Conservation (phyloP, 2,113 vertebrate species). For the Microtus montanus region DNA sequence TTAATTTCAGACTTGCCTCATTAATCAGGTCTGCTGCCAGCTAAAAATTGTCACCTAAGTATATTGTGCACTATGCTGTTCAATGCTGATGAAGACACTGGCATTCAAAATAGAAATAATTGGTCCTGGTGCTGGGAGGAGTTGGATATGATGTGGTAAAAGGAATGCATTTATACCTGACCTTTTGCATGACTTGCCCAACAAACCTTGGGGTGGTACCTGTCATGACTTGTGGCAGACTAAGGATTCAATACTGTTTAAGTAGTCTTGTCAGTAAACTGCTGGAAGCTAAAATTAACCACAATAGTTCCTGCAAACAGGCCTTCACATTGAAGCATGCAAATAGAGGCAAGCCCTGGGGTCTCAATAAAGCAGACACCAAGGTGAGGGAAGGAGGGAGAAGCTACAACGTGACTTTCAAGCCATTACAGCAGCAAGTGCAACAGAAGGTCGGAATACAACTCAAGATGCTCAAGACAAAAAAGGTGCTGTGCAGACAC, state of each 20-base stretch:
- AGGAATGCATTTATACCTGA: constrained; percentile 76
- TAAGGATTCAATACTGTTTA: constrained; percentile 60
- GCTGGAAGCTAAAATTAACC: not conserved
- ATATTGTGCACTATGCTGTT: constrained; percentile 76
- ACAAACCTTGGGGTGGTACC: constrained; percentile 68
- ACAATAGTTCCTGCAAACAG: not conserved
- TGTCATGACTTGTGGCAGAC: constrained; percentile 71
- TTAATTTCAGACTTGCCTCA: constrained; percentile 85
- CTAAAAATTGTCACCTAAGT: constrained; percentile 81
- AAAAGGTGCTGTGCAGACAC: not conserved
- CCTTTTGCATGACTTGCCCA: constrained; percentile 76
- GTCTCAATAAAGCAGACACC: not conserved
- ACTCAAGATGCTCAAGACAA: not conserved
- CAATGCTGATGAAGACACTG: constrained; percentile 79
- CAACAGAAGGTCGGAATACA: not conserved
- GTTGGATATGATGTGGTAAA: constrained; percentile 54
- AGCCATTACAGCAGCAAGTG: not conserved
- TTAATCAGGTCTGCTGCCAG: constrained; percentile 84
- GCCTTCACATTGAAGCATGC: not conserved
- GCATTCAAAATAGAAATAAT: constrained; percentile 81
- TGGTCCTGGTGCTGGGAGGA: constrained; percentile 72
- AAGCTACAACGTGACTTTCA: not conserved
- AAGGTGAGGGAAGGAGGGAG: fast-evolving
- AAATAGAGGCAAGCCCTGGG: not conserved
- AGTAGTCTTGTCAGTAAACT: constrained; percentile 25